Evolutionary conservation across 2,888 invertebrate genomes (phyloP), one percentile per base, ranked within the genome.

Genomic region (Nineta flava): DNA sequence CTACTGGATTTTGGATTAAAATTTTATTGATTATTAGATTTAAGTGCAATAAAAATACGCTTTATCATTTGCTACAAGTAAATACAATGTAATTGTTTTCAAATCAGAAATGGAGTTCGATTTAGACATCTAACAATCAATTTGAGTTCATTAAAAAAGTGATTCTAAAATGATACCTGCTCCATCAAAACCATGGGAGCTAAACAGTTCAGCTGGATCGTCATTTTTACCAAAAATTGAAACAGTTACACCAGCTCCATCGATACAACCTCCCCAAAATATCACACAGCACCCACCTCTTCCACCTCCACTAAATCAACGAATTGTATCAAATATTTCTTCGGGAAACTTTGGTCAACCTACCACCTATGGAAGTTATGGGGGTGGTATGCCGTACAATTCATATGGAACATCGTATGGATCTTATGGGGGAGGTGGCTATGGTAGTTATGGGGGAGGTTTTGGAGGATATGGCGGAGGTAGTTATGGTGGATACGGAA

Each of bases 121-220:
- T 4, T 19, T 19, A 19, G 26, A 26, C 26, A 26, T 26, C 26
- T 26, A 26, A 26, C 26, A 26, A 5, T 26, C 26, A 26, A 7
- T 26, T 26, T 26, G 4, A 26, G 7, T 26, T 26, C 26, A 26
- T 26, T 26, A 2, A 2, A 26, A 26, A 26, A 6, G 2, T 6
- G 26, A 3, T 26, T 3, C 26, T 26, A 38, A n/a, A 38, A 38
- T 38, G 38, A 15, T 15, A 38, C 15, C 38, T 32, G 54, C 62
- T 34, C 62, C 64, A 17, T 7, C 57, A 40, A 65, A 62, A 55
- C 62, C 64, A 21, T 65, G 64, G 64, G 65, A 65, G 46, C 38
- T 53, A 48, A 34, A 50, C 46, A 49, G 53, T 52, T 34, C 48
- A 50, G 43, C 46, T 53, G 51, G 54, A 48, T 15, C 48, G 48